Percentiles rank a stretch among this genome's conserved stretches.
These are phyloP conservation scores for Cnemophilus loriae DNA, from an alignment of 2,113 vertebrate genomes.

Conservation along the genomic window DNA sequence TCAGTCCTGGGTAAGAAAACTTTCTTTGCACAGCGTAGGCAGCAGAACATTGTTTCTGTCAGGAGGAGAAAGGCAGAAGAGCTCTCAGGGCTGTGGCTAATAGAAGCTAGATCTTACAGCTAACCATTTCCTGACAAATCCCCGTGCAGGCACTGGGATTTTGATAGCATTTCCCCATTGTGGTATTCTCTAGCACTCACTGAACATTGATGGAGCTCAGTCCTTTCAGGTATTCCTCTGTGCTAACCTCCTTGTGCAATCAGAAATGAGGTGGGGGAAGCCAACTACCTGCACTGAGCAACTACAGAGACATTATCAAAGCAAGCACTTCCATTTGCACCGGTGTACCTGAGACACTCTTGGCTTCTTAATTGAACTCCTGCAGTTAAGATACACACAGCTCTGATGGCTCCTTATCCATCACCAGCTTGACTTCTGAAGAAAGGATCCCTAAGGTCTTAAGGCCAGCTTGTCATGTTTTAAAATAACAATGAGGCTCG, in stretches of 20 bases:
- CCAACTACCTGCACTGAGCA: constrained; percentile 10
- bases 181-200: background rate
- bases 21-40: background rate
- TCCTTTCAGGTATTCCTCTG: constrained; percentile 19
- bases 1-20: background rate
- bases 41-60: background rate
- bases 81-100: background rate
- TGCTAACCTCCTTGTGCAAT: constrained; percentile 44
- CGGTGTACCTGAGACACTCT: constrained; percentile 20
- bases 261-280: constrained; percentile 55
- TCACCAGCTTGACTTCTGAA: constrained; percentile 45
- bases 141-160: background rate
- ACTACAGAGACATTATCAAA: constrained; percentile 50
- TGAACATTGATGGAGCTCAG: background rate
- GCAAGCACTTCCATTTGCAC: constrained; percentile 14
- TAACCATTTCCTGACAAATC: background rate
- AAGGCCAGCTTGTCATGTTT: constrained; percentile 42
- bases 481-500: constrained; percentile 34
- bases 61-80: background rate
- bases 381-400: constrained; percentile 39
- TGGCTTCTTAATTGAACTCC: constrained; percentile 65
- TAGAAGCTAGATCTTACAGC: background rate
- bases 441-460: constrained; percentile 49
- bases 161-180: background rate
- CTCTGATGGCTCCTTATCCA: constrained; percentile 45